A percentile compares a stretch with the other conserved stretches of the same genome.
Evolutionary conservation across 1,140 invertebrate genomes (phyloP).

Genomic region (Hyphantria cunea): DNA sequence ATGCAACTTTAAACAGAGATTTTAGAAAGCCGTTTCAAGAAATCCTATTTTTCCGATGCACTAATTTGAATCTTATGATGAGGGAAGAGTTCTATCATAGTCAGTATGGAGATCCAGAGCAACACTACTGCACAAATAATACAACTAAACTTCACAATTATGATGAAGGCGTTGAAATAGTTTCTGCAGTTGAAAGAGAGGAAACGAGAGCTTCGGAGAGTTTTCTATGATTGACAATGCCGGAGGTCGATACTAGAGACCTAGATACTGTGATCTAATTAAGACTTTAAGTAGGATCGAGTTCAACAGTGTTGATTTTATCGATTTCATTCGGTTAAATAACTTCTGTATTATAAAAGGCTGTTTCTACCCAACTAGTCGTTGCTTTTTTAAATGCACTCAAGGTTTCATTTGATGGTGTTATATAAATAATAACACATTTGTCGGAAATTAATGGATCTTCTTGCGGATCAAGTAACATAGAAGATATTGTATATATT

Average conservation of each 20-base stretch:
- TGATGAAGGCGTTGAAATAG: conserved; percentile 84
- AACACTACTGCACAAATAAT: conserved; percentile 80
- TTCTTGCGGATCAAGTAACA: conserved; percentile 10
- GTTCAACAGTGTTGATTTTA: conserved; percentile 56
- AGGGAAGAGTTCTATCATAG: conserved; percentile 95
- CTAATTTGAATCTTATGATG: conserved; percentile 94
- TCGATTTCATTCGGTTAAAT: conserved; percentile 40
- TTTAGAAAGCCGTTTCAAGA: conserved; percentile 96
- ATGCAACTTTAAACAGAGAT: conserved; percentile 95
- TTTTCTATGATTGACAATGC: conserved; percentile 84
- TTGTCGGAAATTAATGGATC: conserved; percentile 22
- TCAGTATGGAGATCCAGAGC: conserved; percentile 91
- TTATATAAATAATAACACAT: conserved; percentile 23
- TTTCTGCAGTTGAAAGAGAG: conserved; percentile 82
- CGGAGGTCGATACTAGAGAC: conserved; percentile 66
- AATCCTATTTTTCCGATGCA: conserved; percentile 93
- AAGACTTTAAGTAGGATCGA: conserved; percentile 60
- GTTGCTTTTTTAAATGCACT: conserved; percentile 34
- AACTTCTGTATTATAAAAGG: conserved; percentile 42
- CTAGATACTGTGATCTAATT: conserved; percentile 82
- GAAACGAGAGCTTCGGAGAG: conserved; percentile 82
- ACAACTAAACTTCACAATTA: conserved; percentile 77
- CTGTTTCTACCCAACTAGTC: conserved; percentile 64
- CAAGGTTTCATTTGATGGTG: conserved; percentile 26
- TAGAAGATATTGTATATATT: conserved; percentile 19